Base-by-base conservation (phyloP, 2,888 invertebrate species). In the Drosophila niveifrons region DNA sequence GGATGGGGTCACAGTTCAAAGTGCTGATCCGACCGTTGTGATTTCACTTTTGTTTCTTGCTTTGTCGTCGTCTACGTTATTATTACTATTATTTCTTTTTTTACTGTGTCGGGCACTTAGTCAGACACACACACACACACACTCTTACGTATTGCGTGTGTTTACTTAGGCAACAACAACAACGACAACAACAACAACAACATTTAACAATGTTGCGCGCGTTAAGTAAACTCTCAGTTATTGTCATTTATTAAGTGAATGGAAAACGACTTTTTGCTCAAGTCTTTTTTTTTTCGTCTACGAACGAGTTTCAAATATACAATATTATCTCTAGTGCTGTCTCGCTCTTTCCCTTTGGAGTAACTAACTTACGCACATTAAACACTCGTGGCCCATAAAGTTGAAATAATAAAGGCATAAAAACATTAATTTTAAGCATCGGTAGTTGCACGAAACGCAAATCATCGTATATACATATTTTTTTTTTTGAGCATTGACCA, bases 201-300 rank as follows among this genome's bases (percentile, higher is more conserved):
- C 23, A 51, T 23, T 34, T 53, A 64, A 64, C 57, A 53, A 68
- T 56, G 56, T 63, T 56, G 48, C 47, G 46, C 44, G 46, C 44
- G 68, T 75, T 66, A 55, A 82, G 83, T 66, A 81, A 80, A 81
- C 81, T 68, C 62, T 68, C 62, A 72, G 65, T 82, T 82, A 82
- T 81, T 82, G 84, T 83, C 80, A 73, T 73, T 80, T 78, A 70
- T 80, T 84, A 82, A 82, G 82, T 80, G 84, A 82, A 72, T 82
- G 78, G 75, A 70, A 75, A 81, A 75, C 70, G 71, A 80, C 76
- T 72, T 78, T 79, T 78, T 64, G 70, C 52, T 53, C 52, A 62
- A 66, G 47, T 59, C 61, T 62, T 13, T 13, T 53, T 10, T 53
- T 18, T 50, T 59, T 7, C 47, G 44, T 58, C 57, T 53, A 62